Evolutionary conservation across 2,797 vertebrate species (phyloP).

Genomic region (Chromis chromis): DNA sequence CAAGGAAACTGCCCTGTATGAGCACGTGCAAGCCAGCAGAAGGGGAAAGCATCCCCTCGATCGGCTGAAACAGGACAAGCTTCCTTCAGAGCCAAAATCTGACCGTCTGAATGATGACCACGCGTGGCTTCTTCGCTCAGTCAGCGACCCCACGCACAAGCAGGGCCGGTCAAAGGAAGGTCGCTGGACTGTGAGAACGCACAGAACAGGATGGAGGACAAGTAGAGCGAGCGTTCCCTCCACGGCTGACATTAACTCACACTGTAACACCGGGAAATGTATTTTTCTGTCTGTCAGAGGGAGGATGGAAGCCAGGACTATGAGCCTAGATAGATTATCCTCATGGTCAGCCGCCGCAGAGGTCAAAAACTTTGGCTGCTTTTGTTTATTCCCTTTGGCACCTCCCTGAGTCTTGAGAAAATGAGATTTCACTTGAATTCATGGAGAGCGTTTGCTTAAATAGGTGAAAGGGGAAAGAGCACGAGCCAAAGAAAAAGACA

Average conservation of each 20-base stretch:
- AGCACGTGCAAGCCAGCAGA: slow-evolving; percentile 33
- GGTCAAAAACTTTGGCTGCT: slow-evolving; percentile 63
- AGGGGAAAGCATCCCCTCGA: not conserved
- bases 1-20: slow-evolving; percentile 41
- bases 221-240: slow-evolving; percentile 58
- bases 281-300: slow-evolving; percentile 69
- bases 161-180: slow-evolving; percentile 58
- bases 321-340: slow-evolving; percentile 59
- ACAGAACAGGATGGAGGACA: slow-evolving; percentile 71
- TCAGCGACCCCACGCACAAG: slow-evolving; percentile 63
- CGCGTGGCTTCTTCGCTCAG: slow-evolving; percentile 63
- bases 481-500: slow-evolving; percentile 32
- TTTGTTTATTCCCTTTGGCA: slow-evolving; percentile 74
- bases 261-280: slow-evolving; percentile 54
- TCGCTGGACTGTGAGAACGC: slow-evolving; percentile 70
- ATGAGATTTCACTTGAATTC: slow-evolving; percentile 60
- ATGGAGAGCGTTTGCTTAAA: slow-evolving; percentile 56
- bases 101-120: slow-evolving; percentile 65
- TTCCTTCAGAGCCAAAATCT: slow-evolving; percentile 46
- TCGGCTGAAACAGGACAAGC: slow-evolving; percentile 54
- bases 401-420: slow-evolving; percentile 58
- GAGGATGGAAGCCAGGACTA: slow-evolving; percentile 69
- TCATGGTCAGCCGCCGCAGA: slow-evolving; percentile 62
- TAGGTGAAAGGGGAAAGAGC: slow-evolving; percentile 47
- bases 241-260: slow-evolving; percentile 58